phyloP scores from a whole-genome alignment of 2,113 vertebrate genomes.

The Planiliza haematocheilus region DNA sequence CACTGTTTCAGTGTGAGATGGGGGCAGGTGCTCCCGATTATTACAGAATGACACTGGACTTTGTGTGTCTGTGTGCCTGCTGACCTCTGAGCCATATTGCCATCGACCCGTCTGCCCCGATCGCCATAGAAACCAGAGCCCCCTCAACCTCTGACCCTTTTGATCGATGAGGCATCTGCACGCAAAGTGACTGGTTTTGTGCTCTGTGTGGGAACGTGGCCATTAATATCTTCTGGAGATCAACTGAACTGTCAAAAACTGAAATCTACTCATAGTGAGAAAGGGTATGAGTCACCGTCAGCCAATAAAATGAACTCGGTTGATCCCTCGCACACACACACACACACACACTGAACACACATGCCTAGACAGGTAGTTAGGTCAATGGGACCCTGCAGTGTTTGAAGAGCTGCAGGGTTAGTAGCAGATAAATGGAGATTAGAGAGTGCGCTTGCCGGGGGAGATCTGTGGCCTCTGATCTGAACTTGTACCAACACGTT shows the following conservation, averaged over 20 bases:
- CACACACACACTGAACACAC: background rate
- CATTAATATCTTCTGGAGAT: background rate
- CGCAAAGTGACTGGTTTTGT: background rate
- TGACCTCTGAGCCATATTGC: constrained; percentile 23
- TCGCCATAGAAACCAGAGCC: constrained; percentile 35
- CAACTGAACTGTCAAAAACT: constrained; percentile 6
- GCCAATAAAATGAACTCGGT: constrained; percentile 9
- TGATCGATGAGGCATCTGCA: constrained; percentile 17
- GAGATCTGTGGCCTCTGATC: background rate
- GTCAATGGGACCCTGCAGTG: constrained; percentile 25
- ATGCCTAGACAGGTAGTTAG: constrained; percentile 40
- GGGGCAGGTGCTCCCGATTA: constrained; percentile 38
- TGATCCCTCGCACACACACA: background rate
- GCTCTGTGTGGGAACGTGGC: background rate
- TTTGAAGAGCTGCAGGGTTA: constrained; percentile 55
- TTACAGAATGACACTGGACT: constrained; percentile 21
- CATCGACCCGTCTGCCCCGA: constrained; percentile 18
- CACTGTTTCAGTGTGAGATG: constrained; percentile 8
- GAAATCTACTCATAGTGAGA: background rate
- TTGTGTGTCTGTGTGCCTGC: background rate
- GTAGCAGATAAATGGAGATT: constrained; percentile 48
- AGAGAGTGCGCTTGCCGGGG: constrained; percentile 29
- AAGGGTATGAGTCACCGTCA: constrained; percentile 7
- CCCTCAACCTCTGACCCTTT: constrained; percentile 29
- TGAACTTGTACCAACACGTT: constrained; percentile 8